A percentile compares a stretch with the other conserved stretches of the same genome.
Conservation (phyloP, 2,113 vertebrate species). For the Phodopus roborovskii region DNA sequence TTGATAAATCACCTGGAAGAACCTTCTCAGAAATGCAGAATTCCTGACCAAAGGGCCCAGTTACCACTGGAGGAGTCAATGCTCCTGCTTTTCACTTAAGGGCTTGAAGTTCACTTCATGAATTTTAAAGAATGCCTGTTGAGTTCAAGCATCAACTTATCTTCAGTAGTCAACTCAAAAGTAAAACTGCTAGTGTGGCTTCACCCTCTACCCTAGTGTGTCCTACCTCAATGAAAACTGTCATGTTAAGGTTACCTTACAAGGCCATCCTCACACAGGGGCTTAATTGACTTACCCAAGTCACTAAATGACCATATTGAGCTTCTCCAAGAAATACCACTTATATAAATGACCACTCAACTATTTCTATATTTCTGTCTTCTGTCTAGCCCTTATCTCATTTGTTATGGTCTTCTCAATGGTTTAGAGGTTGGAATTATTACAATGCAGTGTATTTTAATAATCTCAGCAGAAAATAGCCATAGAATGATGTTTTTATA, state of each 20-base stretch:
- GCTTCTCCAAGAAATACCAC: not conserved
- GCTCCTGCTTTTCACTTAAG: not conserved
- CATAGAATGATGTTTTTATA: not conserved
- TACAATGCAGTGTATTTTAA: not conserved
- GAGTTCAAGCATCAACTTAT: not conserved
- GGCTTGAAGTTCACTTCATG: not conserved
- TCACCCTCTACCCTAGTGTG: too few species aligned
- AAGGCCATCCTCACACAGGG: not conserved
- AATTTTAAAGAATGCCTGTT: not conserved
- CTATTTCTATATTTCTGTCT: not conserved
- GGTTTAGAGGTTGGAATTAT: not conserved
- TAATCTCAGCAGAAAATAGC: not conserved
- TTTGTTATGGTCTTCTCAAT: not conserved
- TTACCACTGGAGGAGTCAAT: not conserved
- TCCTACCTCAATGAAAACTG: not conserved
- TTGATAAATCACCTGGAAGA: not conserved
- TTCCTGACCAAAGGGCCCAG: not conserved
- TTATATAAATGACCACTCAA: not conserved
- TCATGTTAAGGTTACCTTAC: not conserved
- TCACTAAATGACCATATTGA: not conserved
- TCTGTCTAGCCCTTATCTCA: not conserved
- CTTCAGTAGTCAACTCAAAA: not conserved
- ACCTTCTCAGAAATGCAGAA: not conserved
- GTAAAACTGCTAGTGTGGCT: not conserved
- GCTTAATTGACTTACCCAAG: not conserved